A percentile compares a stretch with the other conserved stretches of the same genome.
These are phyloP conservation scores for Papilio demoleus DNA, from an alignment of 2,888 invertebrate genomes.

Conservation along the genomic window DNA sequence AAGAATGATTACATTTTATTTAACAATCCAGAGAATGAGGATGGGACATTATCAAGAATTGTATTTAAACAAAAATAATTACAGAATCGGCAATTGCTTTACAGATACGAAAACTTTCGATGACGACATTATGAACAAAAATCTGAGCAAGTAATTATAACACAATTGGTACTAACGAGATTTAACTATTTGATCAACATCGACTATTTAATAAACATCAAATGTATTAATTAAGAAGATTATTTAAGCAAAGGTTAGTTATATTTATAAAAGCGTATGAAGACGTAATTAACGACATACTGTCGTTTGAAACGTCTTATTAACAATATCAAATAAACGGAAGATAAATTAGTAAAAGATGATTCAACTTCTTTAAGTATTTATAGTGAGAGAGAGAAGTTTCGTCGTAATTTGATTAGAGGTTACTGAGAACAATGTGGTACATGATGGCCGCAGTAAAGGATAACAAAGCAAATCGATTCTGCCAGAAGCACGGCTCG, in stretches of 20 bases:
- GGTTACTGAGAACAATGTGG: slow-evolving; percentile 40
- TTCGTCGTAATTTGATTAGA: background rate
- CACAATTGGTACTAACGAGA: too few relatives aligned
- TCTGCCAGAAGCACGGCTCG: slow-evolving; percentile 43
- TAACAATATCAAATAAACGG: too few relatives aligned
- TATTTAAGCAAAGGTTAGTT: background rate
- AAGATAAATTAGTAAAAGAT: too few relatives aligned
- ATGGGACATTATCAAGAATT: too few relatives aligned
- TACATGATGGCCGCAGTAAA: slow-evolving; percentile 17
- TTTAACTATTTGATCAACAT: background rate
- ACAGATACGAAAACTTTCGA: too few relatives aligned
- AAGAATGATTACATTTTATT: background rate
- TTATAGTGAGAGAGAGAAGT: background rate
- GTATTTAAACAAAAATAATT: too few relatives aligned
- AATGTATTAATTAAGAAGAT: slow-evolving; percentile 9
- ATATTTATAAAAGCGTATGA: background rate
- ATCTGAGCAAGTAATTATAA: too few relatives aligned
- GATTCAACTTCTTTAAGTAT: too few relatives aligned
- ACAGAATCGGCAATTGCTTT: too few relatives aligned
- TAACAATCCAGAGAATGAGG: background rate
- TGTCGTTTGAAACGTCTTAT: too few relatives aligned
- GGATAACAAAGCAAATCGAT: slow-evolving; percentile 43
- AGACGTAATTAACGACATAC: background rate
- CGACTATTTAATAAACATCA: background rate
- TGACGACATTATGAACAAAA: too few relatives aligned